phyloP scores from a whole-genome alignment of 2,888 invertebrate species.

The Melolontha melolontha region DNA sequence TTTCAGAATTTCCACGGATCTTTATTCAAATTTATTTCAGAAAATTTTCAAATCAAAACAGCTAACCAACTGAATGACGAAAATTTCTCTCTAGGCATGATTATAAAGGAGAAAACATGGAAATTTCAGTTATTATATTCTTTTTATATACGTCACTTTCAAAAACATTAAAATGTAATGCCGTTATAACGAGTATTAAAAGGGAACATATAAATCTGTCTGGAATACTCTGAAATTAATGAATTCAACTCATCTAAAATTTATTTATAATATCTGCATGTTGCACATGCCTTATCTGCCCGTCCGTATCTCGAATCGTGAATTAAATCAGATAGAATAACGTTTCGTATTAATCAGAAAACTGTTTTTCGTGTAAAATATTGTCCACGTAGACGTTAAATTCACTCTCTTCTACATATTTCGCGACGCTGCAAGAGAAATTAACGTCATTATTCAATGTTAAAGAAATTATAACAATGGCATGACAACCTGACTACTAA shows the following conservation, averaged over 20 bases:
- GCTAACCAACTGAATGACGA: no score
- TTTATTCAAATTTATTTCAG: no score
- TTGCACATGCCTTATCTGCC: conserved; percentile 25
- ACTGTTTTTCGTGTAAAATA: conserved; percentile 33
- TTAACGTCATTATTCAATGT: conserved; percentile 19
- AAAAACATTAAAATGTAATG: conserved; percentile 21
- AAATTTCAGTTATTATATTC: conserved; percentile 29
- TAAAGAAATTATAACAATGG: conserved; percentile 17
- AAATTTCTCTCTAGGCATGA: no score
- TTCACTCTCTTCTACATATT: conserved; percentile 25
- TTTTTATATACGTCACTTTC: conserved; percentile 4
- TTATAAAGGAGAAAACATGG: neutral
- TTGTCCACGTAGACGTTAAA: conserved; percentile 32
- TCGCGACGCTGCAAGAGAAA: conserved; percentile 22
- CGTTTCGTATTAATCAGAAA: conserved; percentile 36
- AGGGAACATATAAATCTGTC: conserved; percentile 35
- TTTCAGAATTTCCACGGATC: no score
- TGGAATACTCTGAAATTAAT: conserved; percentile 23
- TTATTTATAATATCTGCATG: conserved; percentile 37
- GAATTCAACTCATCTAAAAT: conserved; percentile 38
- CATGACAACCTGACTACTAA: conserved; percentile 5
- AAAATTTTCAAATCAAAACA: no score
- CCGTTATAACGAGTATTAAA: conserved; percentile 34
- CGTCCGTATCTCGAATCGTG: conserved; percentile 24
- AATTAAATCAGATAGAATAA: conserved; percentile 35